Conservation (phyloP, 2,797 vertebrate species). For the Cynodonichthys magdalenae region DNA sequence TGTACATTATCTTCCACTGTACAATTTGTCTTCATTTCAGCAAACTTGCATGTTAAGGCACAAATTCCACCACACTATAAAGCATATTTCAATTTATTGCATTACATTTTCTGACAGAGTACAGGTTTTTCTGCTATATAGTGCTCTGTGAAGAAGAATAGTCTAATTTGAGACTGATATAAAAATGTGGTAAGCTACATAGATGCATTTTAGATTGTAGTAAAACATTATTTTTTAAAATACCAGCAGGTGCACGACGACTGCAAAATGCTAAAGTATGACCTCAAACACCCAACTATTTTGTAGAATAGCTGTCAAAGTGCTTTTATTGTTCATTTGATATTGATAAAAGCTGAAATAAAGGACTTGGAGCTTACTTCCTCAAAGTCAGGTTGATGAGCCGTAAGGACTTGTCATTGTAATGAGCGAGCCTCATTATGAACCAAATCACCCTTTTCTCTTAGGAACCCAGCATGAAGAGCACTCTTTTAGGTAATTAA, state of each 20-base stretch:
- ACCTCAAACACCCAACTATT: background rate
- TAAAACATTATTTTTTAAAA: background rate
- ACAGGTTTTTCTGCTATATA: background rate
- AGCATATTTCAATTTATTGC: slow-evolving; percentile 1
- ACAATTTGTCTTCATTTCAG: slow-evolving; percentile 27
- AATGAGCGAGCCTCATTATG: slow-evolving; percentile 81
- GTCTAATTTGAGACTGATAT: background rate
- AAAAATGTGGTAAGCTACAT: background rate
- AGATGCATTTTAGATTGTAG: background rate
- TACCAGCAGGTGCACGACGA: background rate
- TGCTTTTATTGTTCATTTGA: slow-evolving; percentile 44
- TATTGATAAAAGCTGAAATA: slow-evolving; percentile 58
- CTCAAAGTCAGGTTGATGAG: slow-evolving; percentile 80
- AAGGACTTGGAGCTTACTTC: slow-evolving; percentile 54
- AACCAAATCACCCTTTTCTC: slow-evolving; percentile 77
- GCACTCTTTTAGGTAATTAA: slow-evolving; percentile 74
- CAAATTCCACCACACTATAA: slow-evolving; percentile 19
- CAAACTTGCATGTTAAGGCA: slow-evolving; percentile 30
- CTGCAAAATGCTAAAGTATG: slow-evolving; percentile 4
- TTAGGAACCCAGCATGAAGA: slow-evolving; percentile 76
- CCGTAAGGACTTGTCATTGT: slow-evolving; percentile 79
- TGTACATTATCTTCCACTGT: slow-evolving; percentile 12
- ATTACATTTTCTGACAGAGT: slow-evolving; percentile 5
- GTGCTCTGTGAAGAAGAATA: background rate
- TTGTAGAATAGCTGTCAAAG: slow-evolving; percentile 7